Base-by-base conservation (phyloP, 2,113 vertebrate genomes). In the Opisthocomus hoazin region DNA sequence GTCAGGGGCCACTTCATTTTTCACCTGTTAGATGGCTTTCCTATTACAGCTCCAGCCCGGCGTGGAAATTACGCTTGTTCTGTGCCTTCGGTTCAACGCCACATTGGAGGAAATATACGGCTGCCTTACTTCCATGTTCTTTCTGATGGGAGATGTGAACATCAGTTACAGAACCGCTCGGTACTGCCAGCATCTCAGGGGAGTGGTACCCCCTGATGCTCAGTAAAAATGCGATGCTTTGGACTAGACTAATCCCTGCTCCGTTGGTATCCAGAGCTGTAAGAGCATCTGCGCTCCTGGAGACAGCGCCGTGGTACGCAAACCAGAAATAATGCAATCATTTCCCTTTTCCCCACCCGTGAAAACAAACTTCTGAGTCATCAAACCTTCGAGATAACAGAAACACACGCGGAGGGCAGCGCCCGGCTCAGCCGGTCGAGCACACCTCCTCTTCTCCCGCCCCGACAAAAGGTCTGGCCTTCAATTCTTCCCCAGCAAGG, bases 21-120 rank as follows among this genome's bases (percentile, higher is more conserved):
- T 96, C 83, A 95, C 88, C 86, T 94, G 41, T 61, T 89, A 76
- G 89, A 71, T 85, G 48, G 56, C 45, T 96, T 95, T 84, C 58
- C 80, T 84, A 76, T 89, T 94, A 64, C 39, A 54, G 51, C 77
- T 94, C 80, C 89, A 93, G 73, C 63, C 89, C 54, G 74, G 68
- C 17, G 10, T 87, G 81, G 89, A 95, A 96, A 94, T 89, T 53
- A 79, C 1, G 0, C 70, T 82, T 71, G 81, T 87, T 94, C 87
- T 73, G 3, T 89, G 84, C 54, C 91, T 69, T 50, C 0, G 1
- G 70, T 81, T 91, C 73, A 76, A 82, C 6, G 41, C 73, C 89
- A 91, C 91, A 94, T 82, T 76, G 61, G 86, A 79, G 54, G 45
- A 96, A 93, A 94, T 95, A 79, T 50, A 89, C 34, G 54, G n/a